Evolutionary conservation across 2,797 vertebrate genomes (phyloP), one percentile per base, ranked within the genome.

Genomic region (Acanthiza pusilla): DNA sequence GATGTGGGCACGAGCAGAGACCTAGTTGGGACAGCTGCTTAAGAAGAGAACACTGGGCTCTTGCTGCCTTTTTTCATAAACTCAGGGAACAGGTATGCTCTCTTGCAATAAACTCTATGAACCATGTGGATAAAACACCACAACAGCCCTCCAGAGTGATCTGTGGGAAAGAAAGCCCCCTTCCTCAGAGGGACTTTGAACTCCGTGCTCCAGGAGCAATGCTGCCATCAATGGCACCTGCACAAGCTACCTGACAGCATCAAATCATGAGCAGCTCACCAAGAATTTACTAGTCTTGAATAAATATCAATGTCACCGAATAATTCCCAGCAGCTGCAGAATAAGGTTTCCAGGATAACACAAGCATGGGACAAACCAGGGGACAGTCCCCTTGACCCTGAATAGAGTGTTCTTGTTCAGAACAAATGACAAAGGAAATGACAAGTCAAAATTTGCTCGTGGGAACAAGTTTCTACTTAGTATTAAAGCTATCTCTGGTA

Each of bases 401-500:
- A 78, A 23, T 17, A 75, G 58, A 19, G 51, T 87, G 83, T 30
- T 78, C 76, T 77, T 36, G n/a, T 60, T 91, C 73, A 63, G 54
- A 90, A 79, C 16, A 60, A 91, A 70, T 11, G 40, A 70, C 78
- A 94, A 94, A 95, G 91, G 95, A 95, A 96, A 95, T 38, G 17
- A 89, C 72, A 93, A 94, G 36, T 85, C 82, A 94, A 53, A 81
- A 84, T 89, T 55, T 95, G 92, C 92, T 94, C 63, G 40, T 85
- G 84, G 83, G 80, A 96, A 91, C 75, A 62, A 77, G 83, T 61
- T 90, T 93, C 73, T 93, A 61, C 91, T 91, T 29, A 88, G 76
- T 72, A 84, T 88, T 95, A 71, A 92, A 84, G 86, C 91, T 93
- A 93, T 95, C 94, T 97, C 76, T 91, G 71, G 92, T 93, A 87